A percentile compares a stretch with the other conserved stretches of the same genome.
These are phyloP conservation scores for Sebastes schlegelii DNA, from an alignment of 2,113 vertebrate species.

Conservation along the genomic window DNA sequence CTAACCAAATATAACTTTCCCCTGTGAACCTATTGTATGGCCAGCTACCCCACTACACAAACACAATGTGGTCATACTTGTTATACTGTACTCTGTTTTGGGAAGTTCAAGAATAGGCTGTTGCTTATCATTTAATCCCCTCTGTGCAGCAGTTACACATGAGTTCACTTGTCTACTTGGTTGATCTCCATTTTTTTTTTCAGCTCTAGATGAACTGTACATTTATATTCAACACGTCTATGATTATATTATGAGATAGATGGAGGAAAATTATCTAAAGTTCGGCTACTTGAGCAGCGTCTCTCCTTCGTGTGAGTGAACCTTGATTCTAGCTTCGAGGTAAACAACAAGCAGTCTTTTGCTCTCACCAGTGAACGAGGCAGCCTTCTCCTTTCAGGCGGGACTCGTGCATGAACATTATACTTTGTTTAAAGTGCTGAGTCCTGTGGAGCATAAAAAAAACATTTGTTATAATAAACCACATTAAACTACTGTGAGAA, in stretches of 20 bases:
- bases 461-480: background rate
- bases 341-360: background rate
- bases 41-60: constrained; percentile 26
- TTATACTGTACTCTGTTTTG: constrained; percentile 65
- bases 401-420: constrained; percentile 94
- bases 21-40: constrained; percentile 25
- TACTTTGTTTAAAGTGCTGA: constrained; percentile 95
- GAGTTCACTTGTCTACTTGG: constrained; percentile 30
- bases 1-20: constrained; percentile 59
- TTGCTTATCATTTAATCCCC: constrained; percentile 67
- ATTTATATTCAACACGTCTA: background rate
- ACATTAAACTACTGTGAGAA: constrained; percentile 1
- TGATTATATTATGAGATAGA: background rate
- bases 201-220: constrained; percentile 9
- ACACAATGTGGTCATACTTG: constrained; percentile 43
- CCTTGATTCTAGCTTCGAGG: background rate
- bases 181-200: constrained; percentile 3
- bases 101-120: constrained; percentile 78
- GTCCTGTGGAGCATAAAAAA: constrained; percentile 78
- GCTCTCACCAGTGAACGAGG: constrained; percentile 93
- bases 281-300: background rate
- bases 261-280: background rate
- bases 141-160: constrained; percentile 59
- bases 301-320: background rate
- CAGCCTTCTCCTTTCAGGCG: constrained; percentile 91